Percentiles rank a stretch among this genome's conserved stretches.
These are phyloP conservation scores for Phylloscopus collybita DNA, from an alignment of 2,797 vertebrate genomes.

Conservation along the genomic window DNA sequence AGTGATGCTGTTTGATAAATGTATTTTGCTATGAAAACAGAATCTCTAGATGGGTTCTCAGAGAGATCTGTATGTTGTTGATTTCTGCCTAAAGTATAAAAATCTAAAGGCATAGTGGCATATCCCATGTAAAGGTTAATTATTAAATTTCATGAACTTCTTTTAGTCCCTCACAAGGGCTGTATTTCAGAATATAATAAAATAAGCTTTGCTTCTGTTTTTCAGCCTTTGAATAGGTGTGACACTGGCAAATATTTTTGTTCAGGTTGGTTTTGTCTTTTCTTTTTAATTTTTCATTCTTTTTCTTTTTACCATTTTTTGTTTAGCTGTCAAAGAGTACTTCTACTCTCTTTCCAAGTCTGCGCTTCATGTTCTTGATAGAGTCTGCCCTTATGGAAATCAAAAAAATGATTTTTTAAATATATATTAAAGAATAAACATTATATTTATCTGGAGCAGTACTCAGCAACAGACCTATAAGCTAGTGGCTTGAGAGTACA, in stretches of 20 bases:
- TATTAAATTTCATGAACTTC: background rate
- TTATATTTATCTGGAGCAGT: background rate
- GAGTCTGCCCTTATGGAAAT: background rate
- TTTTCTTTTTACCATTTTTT: background rate
- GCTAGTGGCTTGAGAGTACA: background rate
- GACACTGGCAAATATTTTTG: background rate
- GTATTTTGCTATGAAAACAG: background rate
- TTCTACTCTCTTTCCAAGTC: background rate
- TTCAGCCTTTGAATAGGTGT: background rate
- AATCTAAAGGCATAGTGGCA: background rate
- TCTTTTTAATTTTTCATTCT: fast-evolving
- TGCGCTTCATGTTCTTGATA: background rate
- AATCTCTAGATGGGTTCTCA: background rate
- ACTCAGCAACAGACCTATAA: background rate
- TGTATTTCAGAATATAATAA: background rate
- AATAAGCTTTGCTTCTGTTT: background rate
- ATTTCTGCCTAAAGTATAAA: background rate
- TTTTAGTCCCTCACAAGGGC: background rate
- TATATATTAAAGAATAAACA: background rate
- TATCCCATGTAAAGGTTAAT: background rate
- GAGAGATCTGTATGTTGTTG: background rate
- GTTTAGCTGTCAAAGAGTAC: background rate
- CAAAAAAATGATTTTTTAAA: background rate
- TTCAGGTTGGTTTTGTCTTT: background rate
- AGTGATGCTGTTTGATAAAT: background rate